Base-by-base conservation (phyloP, 2,113 vertebrate species). In the Sinocyclocheilus anophthalmus region DNA sequence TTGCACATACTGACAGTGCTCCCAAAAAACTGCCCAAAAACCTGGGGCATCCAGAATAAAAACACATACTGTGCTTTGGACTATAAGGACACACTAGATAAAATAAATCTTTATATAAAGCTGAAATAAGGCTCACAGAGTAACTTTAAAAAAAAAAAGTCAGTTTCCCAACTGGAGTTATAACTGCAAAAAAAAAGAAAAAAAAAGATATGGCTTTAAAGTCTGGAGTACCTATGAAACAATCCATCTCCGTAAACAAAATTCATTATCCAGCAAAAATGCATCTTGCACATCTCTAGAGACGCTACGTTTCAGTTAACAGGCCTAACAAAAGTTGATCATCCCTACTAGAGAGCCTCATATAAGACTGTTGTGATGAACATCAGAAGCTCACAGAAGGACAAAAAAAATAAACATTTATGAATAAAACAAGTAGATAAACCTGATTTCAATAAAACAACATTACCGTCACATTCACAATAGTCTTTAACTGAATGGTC, bases 221-320 rank as follows among this genome's bases (percentile, higher is more conserved):
- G n/a, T 65, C 13, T 30, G 24, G 24, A 53, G 50, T 57, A 53
- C 63, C 45, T 53, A 82, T 33, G 45, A 20, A 82, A 83, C 61
- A 69, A 65, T 57, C 67, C 48, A 57, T 57, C 18, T 73, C 45
- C 1, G 48, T 83, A 83, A 83, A 83, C 5, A 37, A 33, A 20
- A 83, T 42, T 61, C 18, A 61, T 39, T 39, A 14, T 61, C 16
- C 14, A 77, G 16, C 48, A 55, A 77, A 55, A 55, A 55, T 4
- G n/a, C 48, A 77, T 55, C 48, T 26, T 48, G 10, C 10, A 75
- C 4, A 13, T 79, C 55, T 78, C 18, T 57, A 6, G 18, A 3
- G 9, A 13, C 5, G 20, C 16, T 1, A 57, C 6, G 7, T 24
- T 79, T 39, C 80, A 33, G 42, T 33, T 22, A 69, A 7, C 42